A percentile compares a stretch with the other conserved stretches of the same genome.
Evolutionary conservation across 2,888 invertebrate species (phyloP).

Genomic region (Tiphia femorata): DNA sequence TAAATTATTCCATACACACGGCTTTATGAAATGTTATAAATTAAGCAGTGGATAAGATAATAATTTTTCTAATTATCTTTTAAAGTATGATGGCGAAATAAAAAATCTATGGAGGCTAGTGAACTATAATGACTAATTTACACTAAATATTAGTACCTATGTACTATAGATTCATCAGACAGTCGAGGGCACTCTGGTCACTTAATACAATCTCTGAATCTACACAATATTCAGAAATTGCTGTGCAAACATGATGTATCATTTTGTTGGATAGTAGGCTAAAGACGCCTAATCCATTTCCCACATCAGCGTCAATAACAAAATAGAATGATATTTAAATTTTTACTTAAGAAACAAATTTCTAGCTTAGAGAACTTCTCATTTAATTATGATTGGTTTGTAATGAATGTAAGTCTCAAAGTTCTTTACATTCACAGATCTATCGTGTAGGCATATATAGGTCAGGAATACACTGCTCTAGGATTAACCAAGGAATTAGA

Average conservation of each 20-base stretch:
- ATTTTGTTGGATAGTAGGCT: constrained; percentile 33
- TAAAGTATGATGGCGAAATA: constrained; percentile 47
- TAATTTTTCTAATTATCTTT: constrained; percentile 41
- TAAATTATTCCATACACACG: constrained; percentile 53
- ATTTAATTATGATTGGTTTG: constrained; percentile 35
- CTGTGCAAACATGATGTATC: constrained; percentile 33
- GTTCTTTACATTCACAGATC: constrained; percentile 34
- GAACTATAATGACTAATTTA: constrained; percentile 27
- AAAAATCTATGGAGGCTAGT: constrained; percentile 30
- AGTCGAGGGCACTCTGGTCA: constrained; percentile 49
- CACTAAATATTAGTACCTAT: constrained; percentile 29
- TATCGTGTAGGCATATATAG: constrained; percentile 37
- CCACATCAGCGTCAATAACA: constrained; percentile 44
- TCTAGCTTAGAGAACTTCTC: constrained; percentile 45
- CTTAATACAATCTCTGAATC: constrained; percentile 42
- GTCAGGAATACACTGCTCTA: constrained; percentile 59
- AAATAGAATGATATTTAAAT: constrained; percentile 56
- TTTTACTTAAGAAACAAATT: constrained; percentile 56
- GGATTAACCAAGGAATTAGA: constrained; percentile 66
- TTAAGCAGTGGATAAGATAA: constrained; percentile 37
- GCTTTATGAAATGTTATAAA: constrained; percentile 41
- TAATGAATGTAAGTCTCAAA: constrained; percentile 39
- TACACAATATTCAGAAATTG: constrained; percentile 36
- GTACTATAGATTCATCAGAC: constrained; percentile 35
- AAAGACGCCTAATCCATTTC: constrained; percentile 25